phyloP scores from a whole-genome alignment of 2,113 vertebrate species.

The Microtus richardsoni region DNA sequence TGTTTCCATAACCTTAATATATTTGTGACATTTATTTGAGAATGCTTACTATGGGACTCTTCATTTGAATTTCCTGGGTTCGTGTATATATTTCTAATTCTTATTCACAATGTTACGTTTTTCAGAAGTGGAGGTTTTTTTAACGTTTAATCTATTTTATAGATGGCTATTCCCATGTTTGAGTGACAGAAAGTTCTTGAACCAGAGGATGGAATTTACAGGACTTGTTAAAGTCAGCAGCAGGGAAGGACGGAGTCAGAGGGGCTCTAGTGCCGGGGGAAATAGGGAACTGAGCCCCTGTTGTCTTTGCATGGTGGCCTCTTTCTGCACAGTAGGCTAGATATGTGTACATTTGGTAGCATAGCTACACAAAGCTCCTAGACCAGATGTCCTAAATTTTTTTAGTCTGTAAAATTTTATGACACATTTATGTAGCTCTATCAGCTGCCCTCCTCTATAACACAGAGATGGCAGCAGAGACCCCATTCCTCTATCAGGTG shows the following conservation, averaged over 20 bases:
- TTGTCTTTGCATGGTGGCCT: not conserved
- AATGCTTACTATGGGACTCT: not conserved
- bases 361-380: not conserved
- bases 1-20: slow-evolving; percentile 37
- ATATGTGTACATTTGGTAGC: not conserved
- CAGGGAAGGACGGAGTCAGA: not conserved
- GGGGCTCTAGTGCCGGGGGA: fast-evolving
- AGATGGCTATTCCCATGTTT: not conserved
- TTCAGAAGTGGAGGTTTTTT: slow-evolving; percentile 42
- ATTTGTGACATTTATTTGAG: slow-evolving; percentile 47
- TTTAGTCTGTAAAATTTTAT: not conserved
- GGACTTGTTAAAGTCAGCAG: not conserved
- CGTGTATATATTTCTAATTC: not conserved
- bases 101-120: no score
- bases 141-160: slow-evolving; percentile 45
- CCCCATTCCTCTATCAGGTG: not conserved
- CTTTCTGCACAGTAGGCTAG: not conserved
- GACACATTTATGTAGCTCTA: not conserved
- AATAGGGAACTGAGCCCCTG: not conserved
- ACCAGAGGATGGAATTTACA: not conserved
- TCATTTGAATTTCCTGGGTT: slow-evolving; percentile 51
- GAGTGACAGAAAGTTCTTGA: not conserved
- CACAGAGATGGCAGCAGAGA: not conserved
- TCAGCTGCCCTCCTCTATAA: not conserved
- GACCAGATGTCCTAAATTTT: not conserved